Base-by-base conservation (phyloP, 2,113 vertebrate genomes). In the Phoxinus phoxinus region DNA sequence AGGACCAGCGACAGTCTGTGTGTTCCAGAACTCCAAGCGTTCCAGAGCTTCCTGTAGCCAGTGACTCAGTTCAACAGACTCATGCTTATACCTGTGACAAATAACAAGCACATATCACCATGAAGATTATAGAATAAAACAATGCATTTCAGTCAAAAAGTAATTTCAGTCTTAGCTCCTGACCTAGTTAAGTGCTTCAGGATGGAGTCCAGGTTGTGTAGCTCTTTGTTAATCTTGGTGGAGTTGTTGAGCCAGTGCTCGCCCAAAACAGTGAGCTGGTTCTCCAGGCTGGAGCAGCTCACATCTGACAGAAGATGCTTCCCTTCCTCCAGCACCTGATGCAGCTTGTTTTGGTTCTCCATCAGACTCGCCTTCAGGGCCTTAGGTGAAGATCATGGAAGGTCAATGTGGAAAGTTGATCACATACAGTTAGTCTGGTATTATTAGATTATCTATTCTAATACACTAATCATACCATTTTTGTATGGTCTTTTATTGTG, bases 11-110 rank as follows among this genome's bases (percentile, higher is more conserved):
- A 97, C 94, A 10, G 97, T 98, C 86, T 98, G 97, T 30, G 96
- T 95, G n/a, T 94, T 96, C 98, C 98, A 99, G 91, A 98, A 98
- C 75, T 96, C 96, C 44, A 99, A 93, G 25, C 92, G 94, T 25
- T 97, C 96, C 87, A 95, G 94, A 85, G 98, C 97, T 2, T 95
- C 96, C 0, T 96, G 95, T 51, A 99, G 89, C 98, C 98, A 99
- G 67, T 92, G 94, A 86, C 89, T 95, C 86, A 99, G 88, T 81
- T 97, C 96, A 82, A 90, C 91, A 44, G 96, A 98, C 87, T 99
- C 97, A 41, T 85, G 95, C 87, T 98, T 96, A 88, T 99, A 99
- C 88, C 98, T 99, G 87, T 44, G 51, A 41, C 48, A 13, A 79
- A 21, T 6, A 65, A 21, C n/a, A 21, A 61, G 21, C 37, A 53